Evolutionary conservation across 2,888 invertebrate genomes (phyloP).

Genomic region (Mayetiola destructor): DNA sequence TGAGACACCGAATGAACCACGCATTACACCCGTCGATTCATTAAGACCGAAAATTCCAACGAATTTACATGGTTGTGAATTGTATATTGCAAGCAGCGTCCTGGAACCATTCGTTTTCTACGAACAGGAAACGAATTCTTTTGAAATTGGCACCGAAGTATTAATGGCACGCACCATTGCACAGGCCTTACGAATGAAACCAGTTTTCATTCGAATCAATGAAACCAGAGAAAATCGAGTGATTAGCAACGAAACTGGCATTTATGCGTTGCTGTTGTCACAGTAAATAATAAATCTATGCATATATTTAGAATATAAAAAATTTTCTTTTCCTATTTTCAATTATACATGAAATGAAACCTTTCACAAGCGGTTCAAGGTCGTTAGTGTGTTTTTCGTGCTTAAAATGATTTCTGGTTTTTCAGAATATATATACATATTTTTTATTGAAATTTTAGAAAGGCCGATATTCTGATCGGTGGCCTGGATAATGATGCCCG

Average conservation of each 20-base stretch:
- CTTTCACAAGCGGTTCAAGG: neutral
- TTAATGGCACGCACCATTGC: constrained; percentile 29
- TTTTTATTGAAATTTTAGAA: constrained; percentile 7
- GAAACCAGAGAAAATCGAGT: constrained; percentile 7
- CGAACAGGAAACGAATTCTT: constrained; percentile 14
- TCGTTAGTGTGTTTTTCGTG: neutral
- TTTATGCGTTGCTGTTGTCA: neutral
- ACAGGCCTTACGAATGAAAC: constrained; percentile 26
- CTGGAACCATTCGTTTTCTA: constrained; percentile 30
- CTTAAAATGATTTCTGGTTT: neutral
- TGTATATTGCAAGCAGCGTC: constrained; percentile 27
- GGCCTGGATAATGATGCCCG: constrained; percentile 32
- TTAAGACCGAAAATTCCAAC: constrained; percentile 26
- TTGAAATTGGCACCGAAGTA: constrained; percentile 27
- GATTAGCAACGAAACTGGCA: neutral
- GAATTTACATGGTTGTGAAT: constrained; percentile 29
- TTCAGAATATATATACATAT: too few species aligned
- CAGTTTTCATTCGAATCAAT: constrained; percentile 16
- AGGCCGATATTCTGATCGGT: constrained; percentile 30
- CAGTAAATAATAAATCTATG: too few species aligned
- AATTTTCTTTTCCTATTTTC: neutral
- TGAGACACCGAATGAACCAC: neutral
- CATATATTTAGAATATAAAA: too few species aligned
- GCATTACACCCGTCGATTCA: neutral
- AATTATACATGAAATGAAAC: neutral